Evolutionary conservation across 2,888 invertebrate genomes (phyloP).

Genomic region (Melanargia galathea): DNA sequence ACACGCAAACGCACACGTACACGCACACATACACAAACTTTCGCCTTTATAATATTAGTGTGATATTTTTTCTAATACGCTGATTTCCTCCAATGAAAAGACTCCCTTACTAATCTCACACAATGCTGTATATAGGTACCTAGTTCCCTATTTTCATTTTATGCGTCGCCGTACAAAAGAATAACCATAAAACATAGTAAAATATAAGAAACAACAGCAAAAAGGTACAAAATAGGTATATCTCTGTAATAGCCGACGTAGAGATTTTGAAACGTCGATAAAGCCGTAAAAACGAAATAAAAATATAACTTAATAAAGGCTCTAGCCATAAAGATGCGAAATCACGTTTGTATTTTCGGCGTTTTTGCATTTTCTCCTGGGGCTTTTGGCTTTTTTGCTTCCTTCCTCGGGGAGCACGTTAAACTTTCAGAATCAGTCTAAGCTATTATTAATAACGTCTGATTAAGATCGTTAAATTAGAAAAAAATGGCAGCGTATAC

Average conservation of each 20-base stretch:
- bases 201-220: conserved; percentile 27
- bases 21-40: no score
- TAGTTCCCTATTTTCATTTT: conserved; percentile 33
- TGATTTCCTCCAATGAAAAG: conserved; percentile 6
- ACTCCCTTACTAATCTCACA: conserved; percentile 5
- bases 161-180: conserved; percentile 27
- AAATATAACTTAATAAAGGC: conserved; percentile 23
- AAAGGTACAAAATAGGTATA: conserved; percentile 23
- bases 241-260: conserved; percentile 12
- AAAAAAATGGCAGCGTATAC: no score
- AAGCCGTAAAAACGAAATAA: conserved; percentile 23
- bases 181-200: conserved; percentile 36
- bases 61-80: background rate
- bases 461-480: no score
- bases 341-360: background rate
- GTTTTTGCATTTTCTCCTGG: background rate
- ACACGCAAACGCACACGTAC: no score
- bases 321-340: background rate
- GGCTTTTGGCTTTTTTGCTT: background rate
- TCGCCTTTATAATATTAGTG: no score
- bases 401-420: no score
- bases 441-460: no score
- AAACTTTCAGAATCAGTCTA: no score
- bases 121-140: conserved; percentile 1
- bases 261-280: conserved; percentile 18